phyloP scores from a whole-genome alignment of 2,888 invertebrate genomes.

The Fabriciana adippe region DNA sequence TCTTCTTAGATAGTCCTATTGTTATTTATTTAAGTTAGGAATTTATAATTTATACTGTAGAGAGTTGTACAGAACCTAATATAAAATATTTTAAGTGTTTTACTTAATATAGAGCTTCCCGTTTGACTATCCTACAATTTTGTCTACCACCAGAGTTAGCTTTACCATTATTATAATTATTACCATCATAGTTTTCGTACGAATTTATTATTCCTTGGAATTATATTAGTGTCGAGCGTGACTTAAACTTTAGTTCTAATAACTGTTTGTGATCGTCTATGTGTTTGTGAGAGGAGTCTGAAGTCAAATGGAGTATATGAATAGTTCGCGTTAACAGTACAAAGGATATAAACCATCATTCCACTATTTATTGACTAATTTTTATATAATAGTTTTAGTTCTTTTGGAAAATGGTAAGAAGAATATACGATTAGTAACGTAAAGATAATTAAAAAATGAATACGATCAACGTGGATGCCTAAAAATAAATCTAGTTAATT shows the following conservation, averaged over 20 bases:
- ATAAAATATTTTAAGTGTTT: slow-evolving; percentile 63
- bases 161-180: slow-evolving; percentile 30
- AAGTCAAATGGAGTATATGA: slow-evolving; percentile 18
- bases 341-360: slow-evolving; percentile 34
- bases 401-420: background rate
- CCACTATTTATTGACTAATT: slow-evolving; percentile 16
- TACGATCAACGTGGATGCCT: slow-evolving; percentile 9
- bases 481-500: slow-evolving; percentile 4
- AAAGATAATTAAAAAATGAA: slow-evolving; percentile 8
- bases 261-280: slow-evolving; percentile 33
- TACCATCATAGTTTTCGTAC: slow-evolving; percentile 31
- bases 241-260: slow-evolving; percentile 26
- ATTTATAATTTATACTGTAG: slow-evolving; percentile 66
- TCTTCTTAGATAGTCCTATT: slow-evolving; percentile 72
- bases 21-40: slow-evolving; percentile 71
- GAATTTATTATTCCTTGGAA: slow-evolving; percentile 23
- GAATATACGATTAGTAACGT: slow-evolving; percentile 20
- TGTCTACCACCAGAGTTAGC: slow-evolving; percentile 57
- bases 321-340: slow-evolving; percentile 37
- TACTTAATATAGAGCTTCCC: slow-evolving; percentile 74
- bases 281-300: slow-evolving; percentile 28
- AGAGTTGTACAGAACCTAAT: slow-evolving; percentile 59
- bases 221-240: slow-evolving; percentile 17
- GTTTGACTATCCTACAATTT: slow-evolving; percentile 56
- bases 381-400: slow-evolving; percentile 10